Base-by-base conservation (phyloP, 2,797 vertebrate genomes). In the Neomorphus geoffroyi region DNA sequence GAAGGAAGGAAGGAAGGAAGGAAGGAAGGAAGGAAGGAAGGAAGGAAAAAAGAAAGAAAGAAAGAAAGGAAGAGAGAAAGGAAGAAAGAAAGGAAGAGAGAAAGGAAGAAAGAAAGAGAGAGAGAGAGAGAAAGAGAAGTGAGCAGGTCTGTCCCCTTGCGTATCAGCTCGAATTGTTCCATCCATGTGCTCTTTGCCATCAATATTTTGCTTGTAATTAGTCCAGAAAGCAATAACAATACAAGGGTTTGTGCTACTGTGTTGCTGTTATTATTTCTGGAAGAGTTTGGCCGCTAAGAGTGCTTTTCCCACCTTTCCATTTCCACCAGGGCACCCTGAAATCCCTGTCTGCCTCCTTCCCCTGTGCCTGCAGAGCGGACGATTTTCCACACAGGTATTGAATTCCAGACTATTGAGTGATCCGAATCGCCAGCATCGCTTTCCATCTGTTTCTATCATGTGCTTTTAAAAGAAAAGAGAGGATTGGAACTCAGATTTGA, bases 381-480 rank as follows among this genome's bases (percentile, higher is more conserved):
- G 77, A 6, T 88, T 80, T 75, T 93, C 95, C 57, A 81, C 74
- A 67, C 53, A 69, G 88, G 54, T 91, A 43, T 92, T 95, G 86
- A 78, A 92, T 72, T 90, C 83, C 80, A 79, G 92, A 35, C 72
- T 70, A 10, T 6, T 46, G 83, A 95, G 94, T 3, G 23, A 64
- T 82, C 92, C 45, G 77, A 91, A 92, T 65, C 92, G 86, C 94
- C 97, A 91, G 91, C 77, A 61, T 62, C 73, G 2, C 70, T 70
- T 86, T 48, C 86, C 86, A 80, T 82, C 94, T 77, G 88, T 56
- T 90, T 70, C 65, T 27, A 73, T 85, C 94, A 41, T 73, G 50
- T 82, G 80, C 51, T 95, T 80, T 69, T 66, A 30, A 78, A 81
- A 96, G 91, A 93, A 56, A 80, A 74, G 86, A 32, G 35, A 80